These are phyloP conservation scores for Tigriopus japonicus DNA, from an alignment of 1,140 invertebrate genomes.

Conservation along the genomic window DNA sequence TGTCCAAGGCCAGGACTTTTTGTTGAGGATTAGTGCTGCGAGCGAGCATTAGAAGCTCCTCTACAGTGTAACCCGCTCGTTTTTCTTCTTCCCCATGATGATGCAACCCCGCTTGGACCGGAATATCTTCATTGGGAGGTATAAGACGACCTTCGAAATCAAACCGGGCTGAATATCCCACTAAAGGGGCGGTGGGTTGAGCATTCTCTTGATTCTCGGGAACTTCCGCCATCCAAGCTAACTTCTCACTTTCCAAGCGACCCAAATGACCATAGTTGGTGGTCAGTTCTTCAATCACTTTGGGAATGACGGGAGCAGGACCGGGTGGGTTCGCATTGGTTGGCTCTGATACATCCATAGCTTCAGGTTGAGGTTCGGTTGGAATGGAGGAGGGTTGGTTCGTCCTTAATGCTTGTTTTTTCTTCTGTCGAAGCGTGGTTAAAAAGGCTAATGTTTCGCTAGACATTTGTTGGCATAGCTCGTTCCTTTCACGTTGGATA, in stretches of 20 bases:
- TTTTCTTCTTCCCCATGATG: conserved; percentile 81
- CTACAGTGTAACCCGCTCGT: conserved; percentile 65
- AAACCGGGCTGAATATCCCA: conserved; percentile 48
- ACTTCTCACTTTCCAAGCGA: conserved; percentile 54
- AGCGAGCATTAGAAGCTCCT: conserved; percentile 58
- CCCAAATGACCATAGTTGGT: conserved; percentile 60
- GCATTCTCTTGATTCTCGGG: conserved; percentile 22
- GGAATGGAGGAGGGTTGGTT: conserved; percentile 14
- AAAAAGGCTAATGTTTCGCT: no score
- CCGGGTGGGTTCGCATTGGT: no score
- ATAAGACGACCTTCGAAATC: conserved; percentile 33
- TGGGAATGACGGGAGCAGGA: background rate
- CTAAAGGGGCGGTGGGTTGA: conserved; percentile 20
- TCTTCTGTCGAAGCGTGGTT: conserved; percentile 36
- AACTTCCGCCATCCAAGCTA: conserved; percentile 59
- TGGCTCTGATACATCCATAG: conserved; percentile 9
- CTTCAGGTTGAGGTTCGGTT: conserved; percentile 21
- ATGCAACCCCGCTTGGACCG: conserved; percentile 46
- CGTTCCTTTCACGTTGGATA: conserved; percentile 49
- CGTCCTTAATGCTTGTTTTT: conserved; percentile 39
- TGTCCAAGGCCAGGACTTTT: conserved; percentile 50
- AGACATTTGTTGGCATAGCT: conserved; percentile 31
- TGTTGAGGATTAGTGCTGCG: conserved; percentile 50
- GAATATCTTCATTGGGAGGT: conserved; percentile 32
- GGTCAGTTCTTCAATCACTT: conserved; percentile 34